phyloP scores from a whole-genome alignment of 2,888 invertebrate genomes.

The Camponotus fellah region DNA sequence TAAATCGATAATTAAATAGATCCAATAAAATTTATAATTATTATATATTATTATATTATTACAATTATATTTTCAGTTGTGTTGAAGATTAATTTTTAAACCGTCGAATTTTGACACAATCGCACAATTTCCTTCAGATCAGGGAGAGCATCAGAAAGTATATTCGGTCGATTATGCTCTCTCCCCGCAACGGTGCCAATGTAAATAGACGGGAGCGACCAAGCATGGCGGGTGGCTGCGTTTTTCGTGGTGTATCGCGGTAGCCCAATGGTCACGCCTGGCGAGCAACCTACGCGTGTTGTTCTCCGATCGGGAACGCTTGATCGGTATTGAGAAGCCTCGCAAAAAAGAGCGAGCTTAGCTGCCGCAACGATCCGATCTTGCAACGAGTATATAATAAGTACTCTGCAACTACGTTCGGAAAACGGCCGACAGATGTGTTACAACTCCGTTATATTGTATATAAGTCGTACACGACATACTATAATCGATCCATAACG shows the following conservation, averaged over 20 bases:
- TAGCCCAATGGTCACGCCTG: constrained; percentile 79
- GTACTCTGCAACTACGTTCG: constrained; percentile 64
- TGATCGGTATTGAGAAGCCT: constrained; percentile 78
- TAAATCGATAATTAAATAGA: too few relatives aligned
- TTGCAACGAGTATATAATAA: constrained; percentile 51
- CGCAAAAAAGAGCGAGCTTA: constrained; percentile 68
- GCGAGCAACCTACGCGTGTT: constrained; percentile 77
- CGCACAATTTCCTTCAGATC: constrained; percentile 31
- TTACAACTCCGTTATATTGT: constrained; percentile 26
- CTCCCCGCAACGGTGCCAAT: constrained; percentile 73
- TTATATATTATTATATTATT: too few relatives aligned
- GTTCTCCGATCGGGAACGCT: constrained; percentile 73
- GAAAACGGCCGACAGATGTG: constrained; percentile 52
- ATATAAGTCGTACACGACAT: neutral
- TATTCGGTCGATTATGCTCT: constrained; percentile 65
- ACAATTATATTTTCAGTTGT: too few relatives aligned
- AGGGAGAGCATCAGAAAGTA: constrained; percentile 44
- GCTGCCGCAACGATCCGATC: constrained; percentile 67
- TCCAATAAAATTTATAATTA: too few relatives aligned
- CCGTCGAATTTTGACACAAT: constrained; percentile 12
- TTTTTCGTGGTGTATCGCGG: constrained; percentile 80
- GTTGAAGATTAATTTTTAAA: neutral
- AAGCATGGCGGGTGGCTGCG: constrained; percentile 75
- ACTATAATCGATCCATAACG: neutral
- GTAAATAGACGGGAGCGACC: constrained; percentile 79